phyloP scores from a whole-genome alignment of 2,888 invertebrate genomes.

The Rambutsinella grinnellia region DNA sequence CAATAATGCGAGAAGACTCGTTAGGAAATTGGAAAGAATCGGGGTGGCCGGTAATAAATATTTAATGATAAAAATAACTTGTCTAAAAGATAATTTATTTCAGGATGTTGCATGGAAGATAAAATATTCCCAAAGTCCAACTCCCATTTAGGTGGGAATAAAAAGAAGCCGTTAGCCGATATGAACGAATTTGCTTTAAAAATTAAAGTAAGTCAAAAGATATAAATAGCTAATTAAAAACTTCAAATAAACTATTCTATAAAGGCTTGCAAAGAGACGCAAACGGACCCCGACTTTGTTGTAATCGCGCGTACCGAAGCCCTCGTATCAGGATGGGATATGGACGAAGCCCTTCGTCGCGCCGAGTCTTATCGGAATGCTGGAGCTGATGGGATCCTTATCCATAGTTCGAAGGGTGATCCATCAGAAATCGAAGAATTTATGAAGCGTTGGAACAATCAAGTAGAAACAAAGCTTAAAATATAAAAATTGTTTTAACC shows the following conservation, averaged over 20 bases:
- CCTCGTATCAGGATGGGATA: constrained; percentile 67
- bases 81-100: neutral
- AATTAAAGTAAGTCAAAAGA: constrained; percentile 68
- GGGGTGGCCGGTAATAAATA: constrained; percentile 69
- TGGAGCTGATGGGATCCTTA: constrained; percentile 70
- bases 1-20: constrained; percentile 70
- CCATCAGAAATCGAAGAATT: constrained; percentile 70
- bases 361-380: constrained; percentile 68
- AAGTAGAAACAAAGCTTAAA: constrained; percentile 66
- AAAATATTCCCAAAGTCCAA: constrained; percentile 71
- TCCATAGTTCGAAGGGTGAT: constrained; percentile 70
- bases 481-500: neutral
- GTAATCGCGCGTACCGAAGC: constrained; percentile 71
- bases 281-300: constrained; percentile 70
- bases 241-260: neutral
- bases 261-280: constrained; percentile 71
- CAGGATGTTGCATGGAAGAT: constrained; percentile 71
- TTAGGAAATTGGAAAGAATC: constrained; percentile 70
- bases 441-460: constrained; percentile 70
- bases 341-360: constrained; percentile 67
- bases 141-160: constrained; percentile 69
- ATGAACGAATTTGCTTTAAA: constrained; percentile 71
- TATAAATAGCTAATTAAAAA: neutral
- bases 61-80: no score
- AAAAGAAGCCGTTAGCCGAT: constrained; percentile 70